These are phyloP conservation scores for Cherax destructor DNA, from an alignment of 1,140 invertebrate species.

Conservation along the genomic window DNA sequence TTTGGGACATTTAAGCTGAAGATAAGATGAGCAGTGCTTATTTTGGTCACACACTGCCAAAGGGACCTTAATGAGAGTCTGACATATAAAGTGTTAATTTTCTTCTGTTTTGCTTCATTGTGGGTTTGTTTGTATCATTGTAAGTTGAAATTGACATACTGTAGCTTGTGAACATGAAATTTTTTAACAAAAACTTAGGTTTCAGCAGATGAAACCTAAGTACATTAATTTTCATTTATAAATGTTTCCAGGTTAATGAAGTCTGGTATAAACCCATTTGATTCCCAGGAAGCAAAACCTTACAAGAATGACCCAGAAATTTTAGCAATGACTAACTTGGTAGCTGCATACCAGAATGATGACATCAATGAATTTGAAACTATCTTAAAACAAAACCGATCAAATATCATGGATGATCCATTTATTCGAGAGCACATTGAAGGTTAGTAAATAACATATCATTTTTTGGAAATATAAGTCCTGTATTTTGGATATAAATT, in stretches of 20 bases:
- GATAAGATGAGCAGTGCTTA: background rate
- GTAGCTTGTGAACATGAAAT: no score
- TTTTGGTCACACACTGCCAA: background rate
- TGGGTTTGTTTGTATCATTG: no score
- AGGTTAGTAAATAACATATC: conserved; percentile 76
- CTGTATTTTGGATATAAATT: background rate
- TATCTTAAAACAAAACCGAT: conserved; percentile 95
- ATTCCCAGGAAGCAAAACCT: conserved; percentile 99
- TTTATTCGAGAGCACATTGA: conserved; percentile 99
- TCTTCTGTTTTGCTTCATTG: no score
- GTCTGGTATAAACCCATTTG: conserved; percentile 99
- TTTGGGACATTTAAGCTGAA: background rate
- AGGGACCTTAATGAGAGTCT: no score
- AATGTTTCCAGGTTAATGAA: conserved; percentile 90
- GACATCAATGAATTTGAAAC: conserved; percentile 99
- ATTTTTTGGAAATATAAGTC: background rate
- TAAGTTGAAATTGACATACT: no score
- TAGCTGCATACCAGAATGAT: conserved; percentile 99
- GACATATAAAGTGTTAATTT: no score
- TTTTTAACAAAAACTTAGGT: no score
- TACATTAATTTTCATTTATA: no score
- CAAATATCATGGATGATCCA: conserved; percentile 99
- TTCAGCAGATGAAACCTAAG: no score
- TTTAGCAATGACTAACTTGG: conserved; percentile 99
- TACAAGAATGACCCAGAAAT: conserved; percentile 99